Percentiles rank a stretch among this genome's conserved stretches.
Evolutionary conservation across 2,888 invertebrate species (phyloP).

Genomic region (Drosophila koepferae): DNA sequence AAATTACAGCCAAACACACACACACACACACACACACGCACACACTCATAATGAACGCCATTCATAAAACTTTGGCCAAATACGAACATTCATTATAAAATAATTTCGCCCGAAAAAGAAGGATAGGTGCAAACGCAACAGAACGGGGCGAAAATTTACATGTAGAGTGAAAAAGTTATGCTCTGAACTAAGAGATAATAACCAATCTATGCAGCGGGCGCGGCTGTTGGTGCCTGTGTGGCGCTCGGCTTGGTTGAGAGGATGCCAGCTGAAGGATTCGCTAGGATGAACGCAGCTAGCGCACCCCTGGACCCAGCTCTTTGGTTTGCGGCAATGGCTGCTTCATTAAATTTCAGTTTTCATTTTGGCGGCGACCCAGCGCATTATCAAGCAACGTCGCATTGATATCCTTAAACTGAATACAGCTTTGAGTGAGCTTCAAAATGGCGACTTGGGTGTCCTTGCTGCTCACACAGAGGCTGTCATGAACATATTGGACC

Average conservation of each 20-base stretch:
- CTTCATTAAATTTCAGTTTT: slow-evolving; percentile 71
- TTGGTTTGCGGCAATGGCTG: slow-evolving; percentile 40
- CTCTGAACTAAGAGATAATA: slow-evolving; percentile 74
- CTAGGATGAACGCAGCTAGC: slow-evolving; percentile 4
- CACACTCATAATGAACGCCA: slow-evolving; percentile 73
- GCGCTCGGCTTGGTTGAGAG: slow-evolving; percentile 10
- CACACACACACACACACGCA: slow-evolving; percentile 12
- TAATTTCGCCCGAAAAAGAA: slow-evolving; percentile 61
- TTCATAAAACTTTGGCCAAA: slow-evolving; percentile 80
- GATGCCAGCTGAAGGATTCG: slow-evolving; percentile 30
- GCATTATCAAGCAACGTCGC: neutral
- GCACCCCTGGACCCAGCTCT: slow-evolving; percentile 1
- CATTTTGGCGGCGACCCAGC: slow-evolving; percentile 23
- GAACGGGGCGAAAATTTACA: slow-evolving; percentile 64
- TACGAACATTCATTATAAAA: slow-evolving; percentile 81
- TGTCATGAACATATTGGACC: slow-evolving; percentile 33
- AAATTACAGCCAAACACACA: slow-evolving; percentile 29
- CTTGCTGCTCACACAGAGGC: neutral
- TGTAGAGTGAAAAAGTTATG: slow-evolving; percentile 76
- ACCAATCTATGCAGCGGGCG: slow-evolving; percentile 63
- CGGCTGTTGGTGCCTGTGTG: slow-evolving; percentile 20
- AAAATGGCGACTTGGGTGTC: slow-evolving; percentile 14
- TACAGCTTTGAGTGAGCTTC: slow-evolving; percentile 8
- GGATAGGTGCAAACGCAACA: slow-evolving; percentile 37
- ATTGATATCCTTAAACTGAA: slow-evolving; percentile 11